Conservation (phyloP, 1,140 invertebrate genomes). For the Mya arenaria region DNA sequence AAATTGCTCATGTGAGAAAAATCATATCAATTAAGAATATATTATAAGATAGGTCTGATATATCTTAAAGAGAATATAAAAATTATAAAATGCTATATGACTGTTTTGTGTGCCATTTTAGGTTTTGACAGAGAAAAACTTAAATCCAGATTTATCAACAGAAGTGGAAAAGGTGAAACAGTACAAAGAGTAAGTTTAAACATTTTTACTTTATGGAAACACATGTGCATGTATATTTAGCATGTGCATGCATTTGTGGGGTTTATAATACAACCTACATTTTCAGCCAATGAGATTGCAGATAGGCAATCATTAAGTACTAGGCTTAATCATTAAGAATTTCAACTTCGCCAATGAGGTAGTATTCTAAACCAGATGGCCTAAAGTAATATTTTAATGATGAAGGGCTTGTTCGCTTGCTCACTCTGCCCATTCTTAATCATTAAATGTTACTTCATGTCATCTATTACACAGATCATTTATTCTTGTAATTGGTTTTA, state of each 20-base stretch:
- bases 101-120: slow-evolving; percentile 24
- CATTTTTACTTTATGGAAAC: background rate
- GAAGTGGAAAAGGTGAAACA: slow-evolving; percentile 56
- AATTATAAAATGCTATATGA: background rate
- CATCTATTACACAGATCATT: too few species aligned
- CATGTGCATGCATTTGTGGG: too few species aligned
- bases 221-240: background rate
- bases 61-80: background rate
- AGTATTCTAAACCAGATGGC: background rate
- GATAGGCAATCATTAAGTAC: background rate
- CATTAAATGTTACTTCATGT: too few species aligned
- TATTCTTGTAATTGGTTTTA: too few species aligned
- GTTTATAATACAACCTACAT: too few species aligned
- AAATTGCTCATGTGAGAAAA: background rate
- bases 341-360: background rate
- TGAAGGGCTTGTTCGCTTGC: too few species aligned
- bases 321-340: background rate
- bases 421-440: too few species aligned
- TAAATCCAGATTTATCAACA: slow-evolving; percentile 11
- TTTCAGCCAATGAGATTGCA: background rate
- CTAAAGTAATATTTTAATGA: too few species aligned
- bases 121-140: slow-evolving; percentile 66
- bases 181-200: slow-evolving; percentile 58
- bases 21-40: background rate
- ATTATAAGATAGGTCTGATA: background rate